phyloP scores from a whole-genome alignment of 1,140 invertebrate genomes.

The Drosophila obscura region DNA sequence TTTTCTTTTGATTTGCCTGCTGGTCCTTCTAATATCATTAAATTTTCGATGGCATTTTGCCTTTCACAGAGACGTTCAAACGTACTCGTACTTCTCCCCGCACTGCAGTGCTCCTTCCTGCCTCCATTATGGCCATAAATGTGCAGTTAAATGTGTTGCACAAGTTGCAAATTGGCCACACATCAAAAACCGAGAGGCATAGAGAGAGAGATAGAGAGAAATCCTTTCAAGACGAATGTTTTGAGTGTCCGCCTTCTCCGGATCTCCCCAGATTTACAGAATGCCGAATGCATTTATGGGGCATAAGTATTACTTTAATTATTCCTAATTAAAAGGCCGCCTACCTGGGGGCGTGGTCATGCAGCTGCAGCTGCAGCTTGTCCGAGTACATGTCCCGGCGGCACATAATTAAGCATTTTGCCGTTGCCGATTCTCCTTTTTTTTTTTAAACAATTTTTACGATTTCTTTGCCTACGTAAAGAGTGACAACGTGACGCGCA shows the following conservation, averaged over 20 bases:
- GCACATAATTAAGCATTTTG: constrained; percentile 72
- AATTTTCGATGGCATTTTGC: constrained; percentile 15
- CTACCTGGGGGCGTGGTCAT: constrained; percentile 54
- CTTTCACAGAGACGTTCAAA: background rate
- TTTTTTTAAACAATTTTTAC: constrained; percentile 48
- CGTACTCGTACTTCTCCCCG: constrained; percentile 27
- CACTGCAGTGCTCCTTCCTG: background rate
- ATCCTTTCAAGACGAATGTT: constrained; percentile 72
- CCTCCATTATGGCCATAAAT: constrained; percentile 53
- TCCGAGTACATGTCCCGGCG: constrained; percentile 36
- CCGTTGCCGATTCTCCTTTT: constrained; percentile 14
- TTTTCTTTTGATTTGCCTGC: constrained; percentile 33
- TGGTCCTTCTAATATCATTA: background rate
- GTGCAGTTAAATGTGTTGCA: constrained; percentile 31
- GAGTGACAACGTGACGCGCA: constrained; percentile 73
- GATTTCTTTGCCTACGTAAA: constrained; percentile 72
- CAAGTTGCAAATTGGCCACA: constrained; percentile 64
- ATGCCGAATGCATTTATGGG: constrained; percentile 46
- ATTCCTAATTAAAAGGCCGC: constrained; percentile 59
- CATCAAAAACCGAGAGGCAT: constrained; percentile 58
- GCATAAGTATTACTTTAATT: constrained; percentile 76
- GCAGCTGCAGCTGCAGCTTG: constrained; percentile 45
- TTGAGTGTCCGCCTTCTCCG: constrained; percentile 1
- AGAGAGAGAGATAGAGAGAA: constrained; percentile 12
- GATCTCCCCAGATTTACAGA: constrained; percentile 20